Percentiles rank a stretch among this genome's conserved stretches.
Conservation (phyloP, 1,140 invertebrate species). For the Formica selysi region DNA sequence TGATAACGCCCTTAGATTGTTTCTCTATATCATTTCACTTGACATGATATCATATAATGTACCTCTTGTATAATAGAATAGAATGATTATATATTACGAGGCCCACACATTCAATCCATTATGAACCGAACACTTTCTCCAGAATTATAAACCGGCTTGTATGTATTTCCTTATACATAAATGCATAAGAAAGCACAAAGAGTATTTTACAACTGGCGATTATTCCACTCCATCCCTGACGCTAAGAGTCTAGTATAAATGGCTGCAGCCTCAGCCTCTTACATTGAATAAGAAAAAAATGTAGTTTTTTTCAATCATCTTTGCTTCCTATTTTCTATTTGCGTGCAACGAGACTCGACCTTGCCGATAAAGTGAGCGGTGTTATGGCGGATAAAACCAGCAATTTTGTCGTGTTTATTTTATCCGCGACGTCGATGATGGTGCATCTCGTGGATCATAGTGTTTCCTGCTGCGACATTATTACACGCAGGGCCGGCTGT, state of each 20-base stretch:
- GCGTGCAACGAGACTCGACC: neutral
- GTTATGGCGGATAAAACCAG: neutral
- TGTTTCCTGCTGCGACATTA: slow-evolving; percentile 48
- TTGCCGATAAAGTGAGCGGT: neutral
- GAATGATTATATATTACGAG: slow-evolving; percentile 2
- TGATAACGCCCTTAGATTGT: neutral
- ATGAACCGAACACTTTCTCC: neutral
- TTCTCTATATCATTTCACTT: neutral
- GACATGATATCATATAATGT: neutral
- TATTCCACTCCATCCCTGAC: neutral
- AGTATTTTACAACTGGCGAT: neutral
- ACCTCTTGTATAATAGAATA: slow-evolving; percentile 13
- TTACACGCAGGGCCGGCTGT: slow-evolving; percentile 3
- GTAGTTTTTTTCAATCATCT: slow-evolving; percentile 13
- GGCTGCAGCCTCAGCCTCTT: neutral
- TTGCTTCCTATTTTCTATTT: neutral
- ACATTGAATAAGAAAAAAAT: slow-evolving; percentile 7
- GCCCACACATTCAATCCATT: neutral
- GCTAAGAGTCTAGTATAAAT: slow-evolving; percentile 22
- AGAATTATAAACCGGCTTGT: neutral
- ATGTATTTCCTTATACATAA: neutral
- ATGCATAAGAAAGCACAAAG: neutral
- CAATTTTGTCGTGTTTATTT: slow-evolving; percentile 70
- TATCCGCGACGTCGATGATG: slow-evolving; percentile 63
- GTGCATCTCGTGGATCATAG: slow-evolving; percentile 63